Base-by-base conservation (phyloP, 2,113 vertebrate genomes). In the Epinephelus cyanopodus region DNA sequence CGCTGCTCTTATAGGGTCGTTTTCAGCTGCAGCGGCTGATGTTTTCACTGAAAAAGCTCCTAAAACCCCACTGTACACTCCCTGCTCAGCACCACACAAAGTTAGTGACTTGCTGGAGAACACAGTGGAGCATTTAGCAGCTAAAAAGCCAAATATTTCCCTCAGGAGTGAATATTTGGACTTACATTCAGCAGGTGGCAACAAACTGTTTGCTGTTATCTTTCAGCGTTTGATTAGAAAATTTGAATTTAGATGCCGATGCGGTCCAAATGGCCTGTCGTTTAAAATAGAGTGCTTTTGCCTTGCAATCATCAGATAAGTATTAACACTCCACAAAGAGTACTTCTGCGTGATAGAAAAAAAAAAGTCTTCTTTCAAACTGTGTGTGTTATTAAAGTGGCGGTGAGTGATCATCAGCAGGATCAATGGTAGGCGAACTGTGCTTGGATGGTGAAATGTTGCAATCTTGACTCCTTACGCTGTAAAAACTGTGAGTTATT, bases 401-500 rank as follows among this genome's bases (percentile, higher is more conserved):
- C 64, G 5, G 57, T 53, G 45, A 29, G 5, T 42, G 4, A 56
- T 62, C 29, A 62, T 84, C 67, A 12, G 57, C 69, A 23, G 60
- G 52, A 89, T 84, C 69, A 37, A 48, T 52, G 65, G 65, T 62
- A 65, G 11, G 79, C 27, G 39, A 77, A 69, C 13, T 45, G 2
- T 65, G n/a, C 65, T 39, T 57, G 57, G 64, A 45, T 60, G 27
- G 25, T 67, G 56, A 87, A 75, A 87, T 85, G 78, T 71, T 90
- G 81, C 66, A 79, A 83, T 83, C 67, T 82, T 6, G 9, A 64
- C 76, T 74, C 53, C 25, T 70, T 47, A 21, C n/a, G 50, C 64
- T 82, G 74, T 75, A 84, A 73, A 83, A 77, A 58, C 4, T 15
- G 6, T 60, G 70, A 74, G 87, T 88, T 86, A 89, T 92, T 85